These are phyloP conservation scores for Pteropus alecto DNA, from an alignment of 2,113 vertebrate species.

Conservation along the genomic window DNA sequence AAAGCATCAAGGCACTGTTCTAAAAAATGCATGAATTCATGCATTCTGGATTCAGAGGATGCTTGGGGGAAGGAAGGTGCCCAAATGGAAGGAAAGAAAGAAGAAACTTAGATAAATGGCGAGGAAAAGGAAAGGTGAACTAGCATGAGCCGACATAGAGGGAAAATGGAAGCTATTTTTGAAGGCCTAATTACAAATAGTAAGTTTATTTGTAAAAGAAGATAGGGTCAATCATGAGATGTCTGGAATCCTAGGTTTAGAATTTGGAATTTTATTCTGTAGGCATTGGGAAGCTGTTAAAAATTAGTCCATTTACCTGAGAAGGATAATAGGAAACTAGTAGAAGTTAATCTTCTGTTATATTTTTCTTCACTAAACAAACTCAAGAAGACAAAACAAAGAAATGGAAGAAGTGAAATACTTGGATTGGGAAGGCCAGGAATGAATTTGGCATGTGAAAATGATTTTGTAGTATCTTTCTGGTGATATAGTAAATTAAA, in stretches of 20 bases:
- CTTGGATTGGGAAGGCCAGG: slow-evolving; percentile 19
- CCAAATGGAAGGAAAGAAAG: neutral
- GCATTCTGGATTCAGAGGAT: neutral
- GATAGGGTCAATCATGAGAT: neutral
- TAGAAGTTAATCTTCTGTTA: neutral
- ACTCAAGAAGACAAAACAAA: neutral
- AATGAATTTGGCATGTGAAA: neutral
- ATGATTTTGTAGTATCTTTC: neutral
- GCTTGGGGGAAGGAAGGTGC: neutral
- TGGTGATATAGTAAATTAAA: neutral
- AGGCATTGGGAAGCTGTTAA: neutral
- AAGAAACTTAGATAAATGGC: neutral
- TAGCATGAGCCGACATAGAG: neutral
- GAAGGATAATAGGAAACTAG: neutral
- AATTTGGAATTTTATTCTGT: slow-evolving; percentile 15
- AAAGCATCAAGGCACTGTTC: neutral
- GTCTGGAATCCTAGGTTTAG: neutral
- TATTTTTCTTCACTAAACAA: slow-evolving; percentile 6
- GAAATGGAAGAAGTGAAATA: neutral
- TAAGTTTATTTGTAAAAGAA: neutral
- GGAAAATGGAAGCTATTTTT: neutral
- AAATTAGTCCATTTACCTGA: slow-evolving; percentile 6
- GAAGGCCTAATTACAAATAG: neutral
- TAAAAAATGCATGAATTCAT: neutral
- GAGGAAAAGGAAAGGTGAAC: neutral